Evolutionary conservation across 2,888 invertebrate species (phyloP), one percentile per base, ranked within the genome.

Genomic region (Oligia latruncula): DNA sequence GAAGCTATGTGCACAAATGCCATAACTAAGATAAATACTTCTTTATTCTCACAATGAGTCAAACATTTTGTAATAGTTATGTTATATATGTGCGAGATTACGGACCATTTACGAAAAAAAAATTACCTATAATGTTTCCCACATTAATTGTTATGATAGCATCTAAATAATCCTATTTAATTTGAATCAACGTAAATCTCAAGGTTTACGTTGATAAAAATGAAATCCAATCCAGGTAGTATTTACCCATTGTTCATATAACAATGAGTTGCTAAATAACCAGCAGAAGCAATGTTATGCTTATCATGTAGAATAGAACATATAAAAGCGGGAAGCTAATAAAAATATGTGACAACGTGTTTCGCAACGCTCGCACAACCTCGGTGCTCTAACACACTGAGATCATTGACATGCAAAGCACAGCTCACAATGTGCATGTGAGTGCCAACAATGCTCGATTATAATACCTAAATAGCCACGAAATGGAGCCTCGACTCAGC

Each of bases 351-450:
- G 78, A 82, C 77, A 79, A 78, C 78, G 76, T 72, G 82, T 82
- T 84, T 87, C 75, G 71, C 83, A 86, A 86, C 81, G 68, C 74
- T 82, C 78, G 80, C 77, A 71, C 84, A 78, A 84, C 77, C 82
- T 88, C 83, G 75, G 70, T 80, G 83, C 85, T 87, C 82, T 80
- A 85, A 80, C 81, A 73, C 82, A 83, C 66, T 68, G 84, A 84
- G 87, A 90, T 87, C 90, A 89, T 90, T 89, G 88, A 88, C 86
- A 91, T 90, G 89, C 87, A 88, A 88, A 90, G 87, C 80, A 82
- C 77, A 76, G 77, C 81, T 81, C 68, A 74, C 84, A 78, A 82
- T 82, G 78, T 81, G 78, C 79, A 87, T 86, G 72, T 84, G 78
- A 88, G 81, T 88, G 86, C 85, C 88, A 89, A 88, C 86, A 84